A percentile compares a stretch with the other conserved stretches of the same genome.
Conservation (phyloP, 2,888 invertebrate genomes). For the Chalcis sispes region DNA sequence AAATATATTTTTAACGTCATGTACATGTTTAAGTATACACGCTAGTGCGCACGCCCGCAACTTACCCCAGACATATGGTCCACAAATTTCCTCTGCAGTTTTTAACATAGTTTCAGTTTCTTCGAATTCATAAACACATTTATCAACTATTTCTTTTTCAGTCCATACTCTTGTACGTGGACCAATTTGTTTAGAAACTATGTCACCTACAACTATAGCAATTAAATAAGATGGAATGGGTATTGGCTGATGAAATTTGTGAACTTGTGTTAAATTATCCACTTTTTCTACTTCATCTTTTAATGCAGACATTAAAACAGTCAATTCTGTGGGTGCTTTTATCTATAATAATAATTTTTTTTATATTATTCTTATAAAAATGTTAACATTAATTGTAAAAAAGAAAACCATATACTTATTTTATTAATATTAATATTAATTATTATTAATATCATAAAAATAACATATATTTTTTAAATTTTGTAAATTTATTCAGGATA, state of each 20-base stretch:
- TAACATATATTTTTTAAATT: no score
- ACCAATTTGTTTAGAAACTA: constrained; percentile 86
- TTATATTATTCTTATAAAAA: no score
- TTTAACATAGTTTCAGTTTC: constrained; percentile 90
- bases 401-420: no score
- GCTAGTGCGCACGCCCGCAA: neutral
- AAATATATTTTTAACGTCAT: neutral
- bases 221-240: constrained; percentile 93
- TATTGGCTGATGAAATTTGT: constrained; percentile 84
- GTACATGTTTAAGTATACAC: neutral
- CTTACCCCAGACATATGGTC: constrained; percentile 91
- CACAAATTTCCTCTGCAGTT: constrained; percentile 89
- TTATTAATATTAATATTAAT: no score
- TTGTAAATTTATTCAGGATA: no score
- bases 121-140: constrained; percentile 91
- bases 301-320: constrained; percentile 93
- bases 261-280: constrained; percentile 76
- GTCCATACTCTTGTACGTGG: constrained; percentile 93
- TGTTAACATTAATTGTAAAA: no score
- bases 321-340: constrained; percentile 85
- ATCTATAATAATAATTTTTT: constrained; percentile 76
- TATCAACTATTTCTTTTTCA: constrained; percentile 89
- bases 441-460: no score
- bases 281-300: constrained; percentile 77
- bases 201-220: constrained; percentile 90